A percentile compares a stretch with the other conserved stretches of the same genome.
phyloP scores from a whole-genome alignment of 1,140 invertebrate species.

The Atopsyche davidsoni region DNA sequence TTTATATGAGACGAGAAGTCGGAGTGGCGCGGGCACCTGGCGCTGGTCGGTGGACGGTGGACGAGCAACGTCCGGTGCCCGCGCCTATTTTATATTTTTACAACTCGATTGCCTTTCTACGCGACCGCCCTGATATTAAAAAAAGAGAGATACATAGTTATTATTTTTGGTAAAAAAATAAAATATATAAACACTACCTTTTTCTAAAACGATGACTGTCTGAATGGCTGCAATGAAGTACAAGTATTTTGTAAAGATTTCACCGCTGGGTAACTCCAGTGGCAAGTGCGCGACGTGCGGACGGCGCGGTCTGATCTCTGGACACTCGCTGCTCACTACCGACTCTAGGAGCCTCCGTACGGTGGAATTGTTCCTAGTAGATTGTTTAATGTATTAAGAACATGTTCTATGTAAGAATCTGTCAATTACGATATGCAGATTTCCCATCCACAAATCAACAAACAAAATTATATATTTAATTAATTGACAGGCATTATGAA shows the following conservation, averaged over 20 bases:
- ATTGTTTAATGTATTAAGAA: slow-evolving; percentile 24
- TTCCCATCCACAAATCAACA: slow-evolving; percentile 26
- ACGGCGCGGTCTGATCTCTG: not conserved
- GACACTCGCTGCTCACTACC: slow-evolving; percentile 10
- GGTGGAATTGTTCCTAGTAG: slow-evolving; percentile 23
- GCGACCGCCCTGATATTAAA: slow-evolving; percentile 32
- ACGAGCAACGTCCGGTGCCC: too few relatives aligned
- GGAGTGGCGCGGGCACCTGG: slow-evolving; percentile 11
- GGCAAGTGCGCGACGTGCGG: not conserved
- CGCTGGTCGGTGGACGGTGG: too few relatives aligned
- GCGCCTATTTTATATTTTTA: slow-evolving; percentile 30
- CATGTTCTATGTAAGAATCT: slow-evolving; percentile 27
- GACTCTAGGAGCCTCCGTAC: slow-evolving; percentile 18
- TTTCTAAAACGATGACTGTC: slow-evolving; percentile 21
- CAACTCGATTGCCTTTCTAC: slow-evolving; percentile 30
- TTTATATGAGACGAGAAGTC: slow-evolving; percentile 24
- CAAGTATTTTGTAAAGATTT: slow-evolving; percentile 22
- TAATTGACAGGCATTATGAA: slow-evolving; percentile 31
- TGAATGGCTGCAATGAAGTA: slow-evolving; percentile 25
- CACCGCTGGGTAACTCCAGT: not conserved
- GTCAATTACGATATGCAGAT: slow-evolving; percentile 27
- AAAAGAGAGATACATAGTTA: slow-evolving; percentile 27
- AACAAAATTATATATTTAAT: slow-evolving; percentile 22
- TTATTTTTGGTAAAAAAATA: slow-evolving; percentile 30
- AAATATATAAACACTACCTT: slow-evolving; percentile 25